Base-by-base conservation (phyloP, 2,797 vertebrate species). In the Aphelocoma californica region DNA sequence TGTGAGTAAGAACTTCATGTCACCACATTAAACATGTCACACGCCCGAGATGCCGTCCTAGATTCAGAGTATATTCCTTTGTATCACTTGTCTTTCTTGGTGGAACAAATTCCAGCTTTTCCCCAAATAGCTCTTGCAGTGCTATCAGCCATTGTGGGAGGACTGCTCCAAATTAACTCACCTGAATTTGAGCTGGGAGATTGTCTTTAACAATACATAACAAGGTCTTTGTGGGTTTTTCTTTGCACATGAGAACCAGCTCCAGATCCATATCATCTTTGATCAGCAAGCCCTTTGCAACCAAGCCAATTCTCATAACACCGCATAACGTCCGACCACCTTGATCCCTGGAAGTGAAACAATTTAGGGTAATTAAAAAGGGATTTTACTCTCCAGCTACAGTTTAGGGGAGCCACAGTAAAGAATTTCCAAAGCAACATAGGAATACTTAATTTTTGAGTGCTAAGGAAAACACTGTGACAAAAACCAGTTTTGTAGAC, bases 191-290 rank as follows among this genome's bases (percentile, higher is more conserved):
- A 96, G 98, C 92, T 85, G 99, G 99, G 95, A 99, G 98, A 98
- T 99, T 98, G 94, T 99, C 98, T 98, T 98, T 99, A 97, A 99
- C 99, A 26, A 98, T 98, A 96, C 97, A 97, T 98, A 99, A 98
- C 97, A 99, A 98, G 70, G 98, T 98, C 98, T 99, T 98, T 77
- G 99, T 99, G 96, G 99, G 99, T 94, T 99, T 99, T 97, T 99
- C 99, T 98, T 98, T 98, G 97, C 99, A 99, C 99, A 99, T 98
- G 96, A 99, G 98, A 97, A 99, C 99, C 97, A 99, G 98, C 97
- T 99, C 99, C 98, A 99, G 98, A 96, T 99, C 99, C 99, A 99
- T 99, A 97, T 99, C 99, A 18, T 99, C 99, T 98, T 99, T 99
- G 98, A 99, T 99, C 96, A 99, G 98, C 93, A 99, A 98, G 91